Evolutionary conservation across 2,888 invertebrate genomes (phyloP), one percentile per base, ranked within the genome.

Genomic region (Sphinx pinastri): DNA sequence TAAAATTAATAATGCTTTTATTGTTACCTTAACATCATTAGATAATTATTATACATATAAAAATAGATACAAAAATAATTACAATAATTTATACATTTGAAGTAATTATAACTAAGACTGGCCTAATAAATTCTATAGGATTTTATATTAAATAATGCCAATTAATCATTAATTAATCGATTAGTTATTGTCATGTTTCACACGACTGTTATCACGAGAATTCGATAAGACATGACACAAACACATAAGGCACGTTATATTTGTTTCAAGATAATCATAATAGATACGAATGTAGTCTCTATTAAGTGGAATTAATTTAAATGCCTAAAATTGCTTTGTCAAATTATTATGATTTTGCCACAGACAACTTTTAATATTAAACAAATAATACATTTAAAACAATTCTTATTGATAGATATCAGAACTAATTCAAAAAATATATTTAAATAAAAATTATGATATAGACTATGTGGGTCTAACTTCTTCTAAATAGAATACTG

Each of bases 131-230:
- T 68, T 69, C 60, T 13, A 63, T 38, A 57, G 25, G 25, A 58
- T 58, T 31, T 19, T 25, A 57, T 13, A 57, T 57, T 57, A 47
- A 63, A 19, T 47, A 63, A 47, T n/a, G 47, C 16, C 60, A 63
- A 63, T 63, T 63, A 49, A 70, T 49, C 5, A 49, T 47, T 47
- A 67, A 63, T 63, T 49, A 60, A 70, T 63, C 47, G 19, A 49
- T 63, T 47, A 67, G 74, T 73, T 49, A 73, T 70, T 79, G 82
- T 84, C 86, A 84, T 85, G 86, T 86, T 77, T 70, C 67, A 88
- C 84, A 86, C 70, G 77, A 83, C 79, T 75, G 71, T 74, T 73
- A 75, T 72, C 74, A 74, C 67, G 70, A 45, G 54, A 67, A 25
- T 71, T 69, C 69, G 57, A 71, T 63, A 68, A 57, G 25, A 19